Conservation (phyloP, 2,888 invertebrate genomes). For the Monoplex corrugatus region DNA sequence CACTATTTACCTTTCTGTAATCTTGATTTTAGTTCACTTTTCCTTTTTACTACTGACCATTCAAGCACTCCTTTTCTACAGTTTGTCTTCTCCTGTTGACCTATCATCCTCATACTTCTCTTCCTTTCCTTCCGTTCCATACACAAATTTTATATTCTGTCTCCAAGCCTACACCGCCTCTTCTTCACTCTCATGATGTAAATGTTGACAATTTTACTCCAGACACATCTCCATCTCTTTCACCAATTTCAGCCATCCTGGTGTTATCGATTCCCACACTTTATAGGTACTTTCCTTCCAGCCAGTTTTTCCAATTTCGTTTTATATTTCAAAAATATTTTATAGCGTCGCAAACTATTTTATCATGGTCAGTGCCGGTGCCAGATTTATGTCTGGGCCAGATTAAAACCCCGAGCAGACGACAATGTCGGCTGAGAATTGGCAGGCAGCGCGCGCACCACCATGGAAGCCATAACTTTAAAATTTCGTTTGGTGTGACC, state of each 20-base stretch:
- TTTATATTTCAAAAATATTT: slow-evolving; percentile 45
- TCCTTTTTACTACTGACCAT: no score
- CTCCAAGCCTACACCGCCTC: no score
- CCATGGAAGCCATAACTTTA: slow-evolving; percentile 40
- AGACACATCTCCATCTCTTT: not conserved
- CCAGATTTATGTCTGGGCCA: slow-evolving; percentile 39
- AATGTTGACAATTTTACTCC: slow-evolving; percentile 25
- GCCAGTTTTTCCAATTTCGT: slow-evolving; percentile 40
- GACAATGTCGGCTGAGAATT: slow-evolving; percentile 32
- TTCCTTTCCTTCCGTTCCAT: not conserved
- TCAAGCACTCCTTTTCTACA: no score
- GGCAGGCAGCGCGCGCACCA: slow-evolving; percentile 31
- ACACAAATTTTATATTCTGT: not conserved
- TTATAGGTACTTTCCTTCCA: slow-evolving; percentile 22
- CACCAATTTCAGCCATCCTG: not conserved
- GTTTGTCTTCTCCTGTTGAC: no score
- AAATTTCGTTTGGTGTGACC: slow-evolving; percentile 32
- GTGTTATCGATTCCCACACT: not conserved
- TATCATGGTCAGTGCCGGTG: slow-evolving; percentile 29
- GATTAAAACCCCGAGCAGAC: slow-evolving; percentile 33
- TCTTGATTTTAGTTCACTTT: no score
- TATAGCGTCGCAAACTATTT: slow-evolving; percentile 38
- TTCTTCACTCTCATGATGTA: no score
- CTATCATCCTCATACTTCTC: no score
- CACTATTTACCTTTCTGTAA: no score